These are phyloP conservation scores for Pseudococcus jackbeardsleyi DNA, from an alignment of 2,888 invertebrate species.

Conservation along the genomic window DNA sequence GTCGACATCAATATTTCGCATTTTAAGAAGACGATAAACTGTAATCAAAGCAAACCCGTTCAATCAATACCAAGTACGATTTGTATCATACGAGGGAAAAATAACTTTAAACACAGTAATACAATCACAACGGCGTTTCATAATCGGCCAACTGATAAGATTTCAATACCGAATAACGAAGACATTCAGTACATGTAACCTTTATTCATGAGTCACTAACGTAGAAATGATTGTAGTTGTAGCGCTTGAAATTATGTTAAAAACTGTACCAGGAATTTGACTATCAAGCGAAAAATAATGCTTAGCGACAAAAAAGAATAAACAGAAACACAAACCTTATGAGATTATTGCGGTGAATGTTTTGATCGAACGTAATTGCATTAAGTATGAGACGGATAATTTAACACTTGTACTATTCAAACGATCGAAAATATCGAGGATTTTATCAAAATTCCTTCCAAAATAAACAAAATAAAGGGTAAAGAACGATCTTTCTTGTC, in stretches of 20 bases:
- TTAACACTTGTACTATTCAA: slow-evolving; percentile 23
- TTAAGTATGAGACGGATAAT: slow-evolving; percentile 30
- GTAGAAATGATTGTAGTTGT: not conserved
- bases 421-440: not conserved
- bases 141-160: slow-evolving; percentile 46
- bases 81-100: not conserved
- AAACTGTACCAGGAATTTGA: not conserved
- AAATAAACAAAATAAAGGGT: slow-evolving; percentile 19
- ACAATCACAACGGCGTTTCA: not conserved
- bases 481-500: slow-evolving; percentile 46
- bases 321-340: slow-evolving; percentile 52
- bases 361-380: slow-evolving; percentile 27
- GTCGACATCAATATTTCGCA: slow-evolving; percentile 52
- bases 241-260: not conserved
- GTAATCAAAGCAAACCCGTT: not conserved
- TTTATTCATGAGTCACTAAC: not conserved
- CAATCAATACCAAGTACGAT: not conserved
- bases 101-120: not conserved
- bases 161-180: slow-evolving; percentile 6
- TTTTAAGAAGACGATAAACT: slow-evolving; percentile 54
- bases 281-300: not conserved
- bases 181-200: not conserved
- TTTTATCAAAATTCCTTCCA: slow-evolving; percentile 4
- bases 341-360: slow-evolving; percentile 25
- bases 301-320: slow-evolving; percentile 38